Evolutionary conservation across 2,797 vertebrate species (phyloP), one percentile per base, ranked within the genome.

Genomic region (Heteromormyrus szaboi): DNA sequence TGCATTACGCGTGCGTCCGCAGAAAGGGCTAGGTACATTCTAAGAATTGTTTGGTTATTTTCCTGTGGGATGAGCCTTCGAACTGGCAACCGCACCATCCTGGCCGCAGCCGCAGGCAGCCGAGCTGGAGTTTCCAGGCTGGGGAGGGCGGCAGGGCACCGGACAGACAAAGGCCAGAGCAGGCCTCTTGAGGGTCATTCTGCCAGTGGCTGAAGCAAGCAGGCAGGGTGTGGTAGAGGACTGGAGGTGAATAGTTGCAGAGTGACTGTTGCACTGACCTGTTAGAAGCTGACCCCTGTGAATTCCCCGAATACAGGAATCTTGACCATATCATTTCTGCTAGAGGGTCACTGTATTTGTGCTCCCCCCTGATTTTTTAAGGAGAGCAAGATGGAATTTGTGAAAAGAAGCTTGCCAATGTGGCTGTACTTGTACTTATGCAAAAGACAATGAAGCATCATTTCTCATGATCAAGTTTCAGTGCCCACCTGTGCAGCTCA

Each of bases 1-100:
- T 90, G 19, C 85, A 86, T 29, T 90, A 79, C 90, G 89, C 87
- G 91, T 91, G 93, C 92, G 91, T 88, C 88, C 88, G 90, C 88
- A 88, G 85, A 88, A 89, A 88, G 83, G 65, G 68, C 44, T 86
- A 91, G 88, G 88, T 89, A 92, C 90, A 92, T 92, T 93, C 87
- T 93, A 87, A 90, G 90, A 91, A 91, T 90, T 92, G 92, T 93
- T 92, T 94, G 91, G 90, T 92, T 93, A 93, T 84, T 89, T 91
- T 93, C 81, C 89, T 91, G 91, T 93, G 92, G 91, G 90, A 93
- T 91, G 91, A 94, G 56, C 88, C 89, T 89, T 93, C 91, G 93
- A 90, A 92, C 88, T 92, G 90, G 90, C 91, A 93, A 93, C 93
- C 91, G 22, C 91, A 90, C 86, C 88, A 89, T 92, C 90, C 92